Percentiles rank a stretch among this genome's conserved stretches.
These are phyloP conservation scores for Protophormia terraenovae DNA, from an alignment of 2,888 invertebrate species.

Conservation along the genomic window DNA sequence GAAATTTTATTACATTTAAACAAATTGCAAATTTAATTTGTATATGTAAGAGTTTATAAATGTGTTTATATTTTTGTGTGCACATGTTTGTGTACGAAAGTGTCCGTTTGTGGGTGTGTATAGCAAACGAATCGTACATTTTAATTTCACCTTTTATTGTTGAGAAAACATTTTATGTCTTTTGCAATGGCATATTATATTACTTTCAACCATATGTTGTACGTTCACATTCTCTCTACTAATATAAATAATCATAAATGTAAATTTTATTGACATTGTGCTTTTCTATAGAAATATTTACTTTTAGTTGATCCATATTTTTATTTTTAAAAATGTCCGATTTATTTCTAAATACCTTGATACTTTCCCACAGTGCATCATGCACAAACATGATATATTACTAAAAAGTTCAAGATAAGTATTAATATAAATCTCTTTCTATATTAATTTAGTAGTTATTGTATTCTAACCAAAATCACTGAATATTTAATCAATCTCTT, in stretches of 20 bases:
- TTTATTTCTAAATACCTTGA: too few species aligned
- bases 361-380: too few species aligned
- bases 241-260: not conserved
- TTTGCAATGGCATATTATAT: slow-evolving; percentile 30
- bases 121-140: slow-evolving; percentile 28
- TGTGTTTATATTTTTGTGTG: slow-evolving; percentile 4
- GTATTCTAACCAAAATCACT: not conserved
- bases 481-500: not conserved
- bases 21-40: slow-evolving; percentile 62
- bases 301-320: not conserved
- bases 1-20: slow-evolving; percentile 64
- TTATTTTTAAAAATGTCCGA: too few species aligned
- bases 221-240: not conserved
- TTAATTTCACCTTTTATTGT: slow-evolving; percentile 55
- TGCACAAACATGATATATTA: too few species aligned
- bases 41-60: not conserved
- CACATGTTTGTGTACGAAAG: not conserved
- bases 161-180: slow-evolving; percentile 51
- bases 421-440: not conserved
- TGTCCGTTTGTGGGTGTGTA: not conserved
- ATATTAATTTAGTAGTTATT: not conserved
- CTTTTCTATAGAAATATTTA: not conserved
- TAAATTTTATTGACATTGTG: slow-evolving; percentile 1
- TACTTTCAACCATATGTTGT: slow-evolving; percentile 4
- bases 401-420: too few species aligned